Evolutionary conservation across 2,888 invertebrate genomes (phyloP), one percentile per base, ranked within the genome.

Genomic region (Hypselothyrea guttata): DNA sequence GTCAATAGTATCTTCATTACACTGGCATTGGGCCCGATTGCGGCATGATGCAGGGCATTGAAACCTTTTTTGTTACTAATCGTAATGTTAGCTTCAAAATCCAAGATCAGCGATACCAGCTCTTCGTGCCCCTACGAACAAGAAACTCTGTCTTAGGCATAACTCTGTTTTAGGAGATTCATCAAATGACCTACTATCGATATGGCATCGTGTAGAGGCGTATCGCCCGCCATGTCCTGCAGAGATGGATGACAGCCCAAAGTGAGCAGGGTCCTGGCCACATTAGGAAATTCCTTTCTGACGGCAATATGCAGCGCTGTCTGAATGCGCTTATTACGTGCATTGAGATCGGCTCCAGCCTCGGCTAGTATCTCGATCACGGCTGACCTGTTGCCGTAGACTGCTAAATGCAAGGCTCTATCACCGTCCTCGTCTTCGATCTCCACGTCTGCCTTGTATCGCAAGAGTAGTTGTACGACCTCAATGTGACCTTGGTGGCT

Each of bases 11-110:
- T 97, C 88, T 97, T 94, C 98, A 98, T 98, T 49, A 98, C 98
- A 91, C 98, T 97, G 91, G 61, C 93, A 76, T 88, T 86, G 85
- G 98, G 98, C 84, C 98, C 94, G 9, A 98, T 93, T 57, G 98
- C 98, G 18, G 98, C 97, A 90, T 98, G 98, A 90, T 98, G 98
- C 51, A 99, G 93, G 35, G 97, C 97, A 87, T 90, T 90, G 93
- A 99, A 99, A 33, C 97, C 97, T 91, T 98, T 98, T 92, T 98
- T 98, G 91, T 98, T 98, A 71, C 97, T 97, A 84, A 98, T 93
- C 61, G 97, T 97, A 90, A 98, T 96, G 91, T 99, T 98, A 38
- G 98, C 98, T 69, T 94, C 95, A 89, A 96, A 96, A 89, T 98
- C 98, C 90, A 99, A 92, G 81, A 98, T 92, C 78, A 98, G 91